Base-by-base conservation (phyloP, 2,113 vertebrate genomes). In the Cebus imitator region DNA sequence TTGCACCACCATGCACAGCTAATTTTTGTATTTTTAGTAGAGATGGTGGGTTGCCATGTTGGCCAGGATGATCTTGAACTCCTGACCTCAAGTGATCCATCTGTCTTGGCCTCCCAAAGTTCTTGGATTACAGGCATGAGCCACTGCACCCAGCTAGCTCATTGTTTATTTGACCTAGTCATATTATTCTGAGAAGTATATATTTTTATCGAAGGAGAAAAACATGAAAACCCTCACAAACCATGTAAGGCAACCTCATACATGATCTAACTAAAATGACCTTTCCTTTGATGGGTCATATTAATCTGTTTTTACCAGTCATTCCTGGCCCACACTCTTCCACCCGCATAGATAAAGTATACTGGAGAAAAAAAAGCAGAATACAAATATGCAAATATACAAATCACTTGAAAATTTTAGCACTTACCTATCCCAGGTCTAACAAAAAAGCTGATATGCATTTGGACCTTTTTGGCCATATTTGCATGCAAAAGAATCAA, bases 181-280 rank as follows among this genome's bases (percentile, higher is more conserved):
- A 90, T 61, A 75, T 37, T 92, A 81, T 84, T 96, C 90, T 96
- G 48, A 66, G 88, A 83, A 52, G 30, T 58, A 40, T 45, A 25
- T 23, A 88, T 66, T 95, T 95, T 95, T 88, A 70, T n/a, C 61
- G 86, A 91, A 70, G 48, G 32, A 52, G 6, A 37, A 40, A 82
- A 68, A 37, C 25, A 32, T 18, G 8, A 73, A 94, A 89, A 89
- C 25, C 21, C 14, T 25, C 43, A 37, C 12, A 68, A 90, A 88
- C 6, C 35, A 66, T 68, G 40, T 89, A 87, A 86, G 35, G 52
- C n/a, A 90, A 80, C n/a, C 23, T 96, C 21, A 88, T 78, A 82
- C 27, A 35, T 8, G 21, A 81, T 82, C 72, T 78, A 83, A 72
- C 55, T 82, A 64, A 96, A 90, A 81, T 18, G 20, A 50, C 58